phyloP scores from a whole-genome alignment of 2,797 vertebrate species.

The Chaetophractus vellerosus region DNA sequence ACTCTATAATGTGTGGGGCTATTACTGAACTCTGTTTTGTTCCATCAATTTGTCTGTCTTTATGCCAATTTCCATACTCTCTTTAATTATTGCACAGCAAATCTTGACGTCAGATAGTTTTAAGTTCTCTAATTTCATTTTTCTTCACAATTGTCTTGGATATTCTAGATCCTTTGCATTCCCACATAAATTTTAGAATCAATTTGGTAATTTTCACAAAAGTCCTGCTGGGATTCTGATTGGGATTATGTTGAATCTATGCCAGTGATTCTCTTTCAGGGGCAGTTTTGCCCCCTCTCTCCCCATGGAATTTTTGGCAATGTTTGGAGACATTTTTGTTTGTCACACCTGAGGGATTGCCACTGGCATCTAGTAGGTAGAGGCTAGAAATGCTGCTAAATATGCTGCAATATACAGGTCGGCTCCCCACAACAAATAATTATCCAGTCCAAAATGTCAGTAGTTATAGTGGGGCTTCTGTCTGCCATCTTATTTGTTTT shows the following conservation, averaged over 20 bases:
- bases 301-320: neutral
- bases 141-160: conserved; percentile 10
- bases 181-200: conserved; percentile 24
- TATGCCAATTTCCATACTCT: neutral
- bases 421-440: neutral
- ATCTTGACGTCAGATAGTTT: conserved; percentile 32
- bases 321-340: conserved; percentile 53
- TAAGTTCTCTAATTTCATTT: conserved; percentile 27
- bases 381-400: conserved; percentile 10
- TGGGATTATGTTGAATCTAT: conserved; percentile 24
- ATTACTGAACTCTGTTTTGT: neutral
- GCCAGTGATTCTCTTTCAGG: neutral
- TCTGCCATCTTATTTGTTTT: conserved; percentile 51
- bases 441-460: neutral
- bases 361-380: neutral
- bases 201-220: conserved; percentile 20
- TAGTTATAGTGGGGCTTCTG: neutral
- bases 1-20: neutral
- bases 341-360: neutral
- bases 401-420: neutral
- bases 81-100: neutral
- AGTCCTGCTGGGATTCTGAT: neutral
- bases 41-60: conserved; percentile 1
- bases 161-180: conserved; percentile 47
- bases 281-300: neutral